Evolutionary conservation across 35 echinoderm and acorn worm species (phyloP).

Genomic region (Stichopus chloronotus): DNA sequence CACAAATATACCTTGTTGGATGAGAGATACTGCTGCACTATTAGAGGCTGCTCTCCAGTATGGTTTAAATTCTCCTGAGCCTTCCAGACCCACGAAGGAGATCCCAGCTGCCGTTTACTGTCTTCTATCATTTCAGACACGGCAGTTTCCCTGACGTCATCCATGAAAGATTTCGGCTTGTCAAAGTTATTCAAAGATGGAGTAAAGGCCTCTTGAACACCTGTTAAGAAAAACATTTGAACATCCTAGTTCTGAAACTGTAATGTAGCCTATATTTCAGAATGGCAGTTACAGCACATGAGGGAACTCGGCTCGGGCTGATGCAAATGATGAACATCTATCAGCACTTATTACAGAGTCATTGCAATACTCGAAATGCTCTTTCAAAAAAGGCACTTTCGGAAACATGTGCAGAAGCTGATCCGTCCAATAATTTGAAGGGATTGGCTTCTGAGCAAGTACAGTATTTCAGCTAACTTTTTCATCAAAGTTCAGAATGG

Average conservation of each 20-base stretch:
- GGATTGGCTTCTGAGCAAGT: too few species aligned
- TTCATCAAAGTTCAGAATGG: too few species aligned
- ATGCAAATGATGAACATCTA: too few species aligned
- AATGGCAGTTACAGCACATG: too few species aligned
- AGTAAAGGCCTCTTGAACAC: conserved; percentile 67
- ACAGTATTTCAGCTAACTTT: too few species aligned
- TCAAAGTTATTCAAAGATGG: conserved; percentile 77
- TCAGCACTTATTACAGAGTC: too few species aligned
- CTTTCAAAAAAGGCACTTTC: too few species aligned
- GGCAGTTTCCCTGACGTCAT: conserved; percentile 70
- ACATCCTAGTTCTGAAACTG: not conserved
- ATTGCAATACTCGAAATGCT: too few species aligned
- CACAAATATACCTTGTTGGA: conserved; percentile 75
- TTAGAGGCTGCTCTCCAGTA: conserved; percentile 89
- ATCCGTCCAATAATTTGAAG: too few species aligned
- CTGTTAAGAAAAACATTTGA: conserved; percentile 32
- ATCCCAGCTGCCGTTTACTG: conserved; percentile 36
- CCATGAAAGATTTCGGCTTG: conserved; percentile 79
- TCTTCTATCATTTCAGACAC: conserved; percentile 60
- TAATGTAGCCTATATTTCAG: too few species aligned
- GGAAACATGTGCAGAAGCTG: too few species aligned
- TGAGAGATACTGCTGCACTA: conserved; percentile 86
- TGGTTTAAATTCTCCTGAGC: conserved; percentile 79
- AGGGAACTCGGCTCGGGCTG: too few species aligned
- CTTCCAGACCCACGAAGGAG: conserved; percentile 78